Conservation (phyloP, 2,113 vertebrate genomes). For the Bettongia penicillata region DNA sequence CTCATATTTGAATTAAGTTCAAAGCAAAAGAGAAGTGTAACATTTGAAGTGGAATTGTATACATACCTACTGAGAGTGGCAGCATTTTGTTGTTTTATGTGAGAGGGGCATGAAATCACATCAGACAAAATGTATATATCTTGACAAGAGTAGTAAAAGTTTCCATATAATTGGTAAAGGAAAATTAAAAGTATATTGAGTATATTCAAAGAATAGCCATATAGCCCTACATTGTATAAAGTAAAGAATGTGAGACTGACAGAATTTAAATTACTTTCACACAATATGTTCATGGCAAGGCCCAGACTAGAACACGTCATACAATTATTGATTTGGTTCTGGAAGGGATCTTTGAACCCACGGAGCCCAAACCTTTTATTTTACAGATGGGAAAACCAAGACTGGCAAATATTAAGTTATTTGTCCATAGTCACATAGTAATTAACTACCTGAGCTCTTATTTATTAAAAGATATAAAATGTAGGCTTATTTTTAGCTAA, state of each 20-base stretch:
- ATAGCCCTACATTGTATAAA: neutral
- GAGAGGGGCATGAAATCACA: neutral
- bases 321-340: neutral
- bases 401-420: neutral
- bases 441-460: neutral
- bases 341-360: neutral
- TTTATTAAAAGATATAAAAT: neutral
- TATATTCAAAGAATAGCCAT: neutral
- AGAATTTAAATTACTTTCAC: neutral
- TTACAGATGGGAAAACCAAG: neutral
- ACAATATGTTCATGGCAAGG: neutral
- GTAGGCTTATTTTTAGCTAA: neutral
- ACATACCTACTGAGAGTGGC: neutral
- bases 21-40: neutral
- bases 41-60: constrained; percentile 11
- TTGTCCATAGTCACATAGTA: neutral
- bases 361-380: neutral
- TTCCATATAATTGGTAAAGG: neutral
- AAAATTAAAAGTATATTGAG: neutral
- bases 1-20: constrained; percentile 12
- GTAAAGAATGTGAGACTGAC: neutral
- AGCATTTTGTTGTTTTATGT: neutral
- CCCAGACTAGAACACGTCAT: neutral
- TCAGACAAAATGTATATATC: constrained; percentile 16
- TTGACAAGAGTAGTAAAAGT: neutral